Evolutionary conservation across 2,797 vertebrate species (phyloP), one percentile per base, ranked within the genome.

Genomic region (Scolopax bukidnonensis): DNA sequence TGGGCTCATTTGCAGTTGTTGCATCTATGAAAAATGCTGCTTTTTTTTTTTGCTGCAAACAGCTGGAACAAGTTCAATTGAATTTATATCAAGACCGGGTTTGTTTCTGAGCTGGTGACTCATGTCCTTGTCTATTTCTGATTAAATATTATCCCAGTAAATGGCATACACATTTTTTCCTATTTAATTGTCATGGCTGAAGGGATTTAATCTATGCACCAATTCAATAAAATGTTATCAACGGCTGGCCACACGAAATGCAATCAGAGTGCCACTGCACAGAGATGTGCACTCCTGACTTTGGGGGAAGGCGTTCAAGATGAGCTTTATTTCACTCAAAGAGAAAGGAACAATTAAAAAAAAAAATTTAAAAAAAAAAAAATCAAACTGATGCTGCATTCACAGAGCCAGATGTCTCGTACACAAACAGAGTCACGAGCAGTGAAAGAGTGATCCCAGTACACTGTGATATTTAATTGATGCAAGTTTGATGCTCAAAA

Each of bases 101-200:
- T 83, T 96, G 87, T 96, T 96, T 95, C 79, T 94, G 95, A 97
- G 91, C 69, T 84, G 92, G 60, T 92, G 93, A 95, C 86, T 96
- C 88, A 84, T 95, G 86, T 95, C 95, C 85, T 91, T 96, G 87
- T 96, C 92, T 95, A 77, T 96, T 96, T 97, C 77, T 97, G 93
- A 96, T 95, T 98, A 97, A 97, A 96, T 90, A 95, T 93, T 93
- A 90, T 87, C 97, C 84, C 79, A 79, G 74, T 77, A 96, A 94
- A 88, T 95, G 84, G 61, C 75, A 90, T 73, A 84, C 51, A 89
- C 71, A 86, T 95, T 83, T 96, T 96, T 96, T 54, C 12, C 16
- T 93, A 94, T 96, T 92, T 97, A 95, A 89, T 94, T 97, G 75
- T 97, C 91, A 95, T 89, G 93, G 90, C 32, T 96, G 90, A 91